Percentiles rank a stretch among this genome's conserved stretches.
Evolutionary conservation across 2,888 invertebrate genomes (phyloP).

Genomic region (Keiferia lycopersicella): DNA sequence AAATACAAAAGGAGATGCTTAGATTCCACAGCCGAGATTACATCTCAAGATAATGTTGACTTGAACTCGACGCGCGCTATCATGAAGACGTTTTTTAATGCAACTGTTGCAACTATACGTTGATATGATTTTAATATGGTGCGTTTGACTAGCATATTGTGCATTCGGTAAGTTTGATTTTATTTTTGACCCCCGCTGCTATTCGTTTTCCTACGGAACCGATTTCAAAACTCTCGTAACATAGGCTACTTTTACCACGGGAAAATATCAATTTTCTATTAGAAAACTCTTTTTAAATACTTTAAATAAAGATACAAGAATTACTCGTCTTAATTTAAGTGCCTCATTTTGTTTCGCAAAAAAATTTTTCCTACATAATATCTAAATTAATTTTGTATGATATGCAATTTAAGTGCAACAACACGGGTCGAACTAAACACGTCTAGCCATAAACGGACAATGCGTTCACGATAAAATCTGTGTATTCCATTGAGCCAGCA

Average conservation of each 20-base stretch:
- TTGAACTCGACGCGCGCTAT: conserved; percentile 12
- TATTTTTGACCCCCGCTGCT: neutral
- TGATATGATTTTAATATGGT: conserved; percentile 44
- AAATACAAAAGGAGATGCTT: conserved; percentile 23
- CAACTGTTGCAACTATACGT: neutral
- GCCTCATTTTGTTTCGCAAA: too few relatives aligned
- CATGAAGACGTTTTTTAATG: neutral
- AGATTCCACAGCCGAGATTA: conserved; percentile 19
- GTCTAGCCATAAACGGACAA: conserved; percentile 21
- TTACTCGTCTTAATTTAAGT: too few relatives aligned
- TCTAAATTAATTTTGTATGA: conserved; percentile 5
- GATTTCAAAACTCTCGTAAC: too few relatives aligned
- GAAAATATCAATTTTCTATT: too few relatives aligned
- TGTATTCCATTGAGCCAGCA: conserved; percentile 51
- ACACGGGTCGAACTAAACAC: conserved; percentile 18
- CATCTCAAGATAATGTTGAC: conserved; percentile 13
- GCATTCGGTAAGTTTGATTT: conserved; percentile 48
- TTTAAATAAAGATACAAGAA: too few relatives aligned
- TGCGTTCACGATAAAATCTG: conserved; percentile 43
- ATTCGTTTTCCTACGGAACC: too few relatives aligned
- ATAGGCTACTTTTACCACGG: too few relatives aligned
- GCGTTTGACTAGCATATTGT: conserved; percentile 48
- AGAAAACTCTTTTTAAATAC: too few relatives aligned
- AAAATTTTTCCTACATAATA: too few relatives aligned
- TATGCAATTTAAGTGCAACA: conserved; percentile 23